Conservation (phyloP, 2,888 invertebrate genomes). For the Atherix ibis region DNA sequence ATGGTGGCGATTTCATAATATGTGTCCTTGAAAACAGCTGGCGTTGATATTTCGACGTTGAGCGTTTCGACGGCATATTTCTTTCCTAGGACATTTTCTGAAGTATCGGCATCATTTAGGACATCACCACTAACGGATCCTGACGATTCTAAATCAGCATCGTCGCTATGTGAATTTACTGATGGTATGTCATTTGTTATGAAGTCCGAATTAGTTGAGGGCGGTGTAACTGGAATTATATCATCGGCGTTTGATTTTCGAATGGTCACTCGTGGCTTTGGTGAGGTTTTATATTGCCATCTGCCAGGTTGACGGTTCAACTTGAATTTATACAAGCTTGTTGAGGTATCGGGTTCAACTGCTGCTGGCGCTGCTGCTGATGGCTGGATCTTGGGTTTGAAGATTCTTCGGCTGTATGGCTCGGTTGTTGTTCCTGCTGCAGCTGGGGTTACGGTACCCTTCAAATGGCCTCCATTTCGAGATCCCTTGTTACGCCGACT, state of each 20-base stretch:
- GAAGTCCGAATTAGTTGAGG: slow-evolving; percentile 15
- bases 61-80: slow-evolving; percentile 60
- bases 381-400: slow-evolving; percentile 48
- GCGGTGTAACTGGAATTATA: slow-evolving; percentile 26
- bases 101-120: slow-evolving; percentile 41
- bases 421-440: slow-evolving; percentile 15
- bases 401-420: slow-evolving; percentile 41
- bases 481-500: slow-evolving; percentile 38
- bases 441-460: slow-evolving; percentile 22
- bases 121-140: slow-evolving; percentile 49
- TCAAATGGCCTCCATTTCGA: slow-evolving; percentile 17
- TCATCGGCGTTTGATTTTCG: slow-evolving; percentile 49
- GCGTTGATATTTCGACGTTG: slow-evolving; percentile 77
- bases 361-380: slow-evolving; percentile 27
- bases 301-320: slow-evolving; percentile 67
- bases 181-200: slow-evolving; percentile 25
- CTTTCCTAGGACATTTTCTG: slow-evolving; percentile 42
- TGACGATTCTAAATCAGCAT: slow-evolving; percentile 54
- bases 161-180: slow-evolving; percentile 37
- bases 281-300: slow-evolving; percentile 82
- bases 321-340: slow-evolving; percentile 64
- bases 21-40: slow-evolving; percentile 67
- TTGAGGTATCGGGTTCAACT: slow-evolving; percentile 39
- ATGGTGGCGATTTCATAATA: slow-evolving; percentile 84
- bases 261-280: slow-evolving; percentile 71